Evolutionary conservation across 2,888 invertebrate genomes (phyloP), one percentile per base, ranked within the genome.

Genomic region (Dione juno): DNA sequence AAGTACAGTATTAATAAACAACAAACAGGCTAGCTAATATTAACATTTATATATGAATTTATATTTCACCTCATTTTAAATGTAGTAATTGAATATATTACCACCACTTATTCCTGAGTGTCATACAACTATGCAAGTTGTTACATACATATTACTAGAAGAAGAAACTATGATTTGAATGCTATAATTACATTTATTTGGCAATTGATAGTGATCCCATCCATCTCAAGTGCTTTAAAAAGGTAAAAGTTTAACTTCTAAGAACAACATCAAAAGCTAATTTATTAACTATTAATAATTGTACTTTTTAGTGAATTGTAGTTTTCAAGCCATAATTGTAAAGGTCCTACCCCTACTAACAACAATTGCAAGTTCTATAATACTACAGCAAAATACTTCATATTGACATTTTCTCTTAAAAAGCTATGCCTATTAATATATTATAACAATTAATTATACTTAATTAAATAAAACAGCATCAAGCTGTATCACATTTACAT

Each of bases 401-500:
- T 83, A 87, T 86, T 82, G 85, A 89, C 86, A 88, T 86, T 82
- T 87, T 82, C 80, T 87, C 89, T 89, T 88, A 74, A 78, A 75
- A 77, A 83, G 77, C 82, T 86, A 88, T 80, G 78, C 71, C 81
- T 81, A 78, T 50, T 76, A 78, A 68, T 76, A 82, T 82, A 83
- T 85, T 79, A 87, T 80, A 83, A 83, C 82, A 81, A 86, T 88
- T 81, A 86, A 87, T 85, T 84, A 85, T 80, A 71, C 78, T 84
- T 86, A 85, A 82, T 84, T 79, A 88, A 88, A 82, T 82, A 80
- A 86, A 81, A 86, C 90, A 91, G 90, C 90, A 67, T 86, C 78
- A 87, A 88, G 89, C 91, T 87, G 90, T 80, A 87, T 88, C 87
- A 88, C 86, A 88, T 86, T 86, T 87, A 78, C 84, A 80, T 83